Evolutionary conservation across 2,797 vertebrate genomes (phyloP).

Genomic region (Cyclura pinguis): DNA sequence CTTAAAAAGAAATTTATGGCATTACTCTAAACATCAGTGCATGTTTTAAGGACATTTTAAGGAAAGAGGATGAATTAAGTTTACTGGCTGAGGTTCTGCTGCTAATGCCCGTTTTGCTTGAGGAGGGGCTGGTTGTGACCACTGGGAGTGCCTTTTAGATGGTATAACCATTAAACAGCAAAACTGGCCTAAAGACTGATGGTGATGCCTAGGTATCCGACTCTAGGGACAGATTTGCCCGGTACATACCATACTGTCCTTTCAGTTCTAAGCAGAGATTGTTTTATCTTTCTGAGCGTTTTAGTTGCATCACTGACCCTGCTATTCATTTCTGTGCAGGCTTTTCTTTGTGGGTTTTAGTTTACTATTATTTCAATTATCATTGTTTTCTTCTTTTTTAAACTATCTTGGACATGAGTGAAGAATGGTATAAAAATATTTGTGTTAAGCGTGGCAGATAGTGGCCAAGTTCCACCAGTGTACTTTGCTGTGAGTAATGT

Average conservation of each 20-base stretch:
- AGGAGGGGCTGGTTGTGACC: background rate
- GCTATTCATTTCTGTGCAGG: background rate
- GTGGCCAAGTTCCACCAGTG: background rate
- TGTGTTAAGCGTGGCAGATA: background rate
- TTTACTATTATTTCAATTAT: background rate
- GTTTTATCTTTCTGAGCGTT: background rate
- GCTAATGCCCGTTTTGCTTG: too few species aligned
- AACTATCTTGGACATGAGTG: background rate
- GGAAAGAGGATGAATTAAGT: background rate
- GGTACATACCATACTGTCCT: background rate
- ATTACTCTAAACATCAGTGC: background rate
- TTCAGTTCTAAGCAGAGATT: background rate
- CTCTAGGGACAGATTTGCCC: background rate
- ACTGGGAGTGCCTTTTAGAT: background rate
- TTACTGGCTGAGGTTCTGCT: background rate
- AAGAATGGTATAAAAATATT: background rate
- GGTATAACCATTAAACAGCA: too few species aligned
- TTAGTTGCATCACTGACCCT: background rate
- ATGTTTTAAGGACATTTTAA: background rate
- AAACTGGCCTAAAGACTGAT: too few species aligned
- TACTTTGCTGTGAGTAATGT: background rate
- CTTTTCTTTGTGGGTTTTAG: background rate
- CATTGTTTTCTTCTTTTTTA: background rate
- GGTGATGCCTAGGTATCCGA: background rate
- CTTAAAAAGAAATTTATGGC: background rate